Conservation (phyloP, 2,113 vertebrate species). For the Myotis yumanensis region DNA sequence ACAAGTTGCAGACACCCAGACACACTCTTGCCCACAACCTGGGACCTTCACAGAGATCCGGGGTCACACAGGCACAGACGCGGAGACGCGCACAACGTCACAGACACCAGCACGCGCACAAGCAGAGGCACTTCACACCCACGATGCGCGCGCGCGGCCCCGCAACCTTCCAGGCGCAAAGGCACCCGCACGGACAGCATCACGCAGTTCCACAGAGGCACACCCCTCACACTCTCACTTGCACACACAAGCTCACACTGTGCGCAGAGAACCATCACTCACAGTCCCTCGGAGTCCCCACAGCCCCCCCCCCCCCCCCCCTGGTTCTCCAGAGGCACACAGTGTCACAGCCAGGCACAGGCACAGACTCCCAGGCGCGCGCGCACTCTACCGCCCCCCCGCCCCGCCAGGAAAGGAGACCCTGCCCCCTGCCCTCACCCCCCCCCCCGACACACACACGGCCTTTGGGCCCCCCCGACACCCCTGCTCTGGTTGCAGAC, state of each 20-base stretch:
- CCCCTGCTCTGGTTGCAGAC: not conserved
- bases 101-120: not conserved
- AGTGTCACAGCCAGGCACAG: not conserved
- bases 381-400: too few relatives aligned
- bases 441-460: too few relatives aligned
- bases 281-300: not conserved
- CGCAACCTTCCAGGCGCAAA: not conserved
- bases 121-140: not conserved
- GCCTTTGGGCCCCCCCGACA: not conserved
- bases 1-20: rapidly evolving
- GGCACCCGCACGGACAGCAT: not conserved
- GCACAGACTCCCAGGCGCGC: not conserved
- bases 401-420: too few relatives aligned
- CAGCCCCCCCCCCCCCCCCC: not conserved
- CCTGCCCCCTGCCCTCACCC: too few relatives aligned
- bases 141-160: not conserved
- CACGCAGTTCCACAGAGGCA: not conserved
- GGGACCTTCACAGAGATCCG: not conserved
- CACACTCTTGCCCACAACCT: not conserved
- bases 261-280: not conserved
- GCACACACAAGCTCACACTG: not conserved
- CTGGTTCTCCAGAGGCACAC: not conserved
- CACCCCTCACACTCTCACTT: not conserved
- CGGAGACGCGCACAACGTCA: too few relatives aligned
- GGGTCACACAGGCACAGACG: too few relatives aligned